A percentile compares a stretch with the other conserved stretches of the same genome.
Evolutionary conservation across 1,140 invertebrate genomes (phyloP).

Genomic region (Acromyrmex echinatior): DNA sequence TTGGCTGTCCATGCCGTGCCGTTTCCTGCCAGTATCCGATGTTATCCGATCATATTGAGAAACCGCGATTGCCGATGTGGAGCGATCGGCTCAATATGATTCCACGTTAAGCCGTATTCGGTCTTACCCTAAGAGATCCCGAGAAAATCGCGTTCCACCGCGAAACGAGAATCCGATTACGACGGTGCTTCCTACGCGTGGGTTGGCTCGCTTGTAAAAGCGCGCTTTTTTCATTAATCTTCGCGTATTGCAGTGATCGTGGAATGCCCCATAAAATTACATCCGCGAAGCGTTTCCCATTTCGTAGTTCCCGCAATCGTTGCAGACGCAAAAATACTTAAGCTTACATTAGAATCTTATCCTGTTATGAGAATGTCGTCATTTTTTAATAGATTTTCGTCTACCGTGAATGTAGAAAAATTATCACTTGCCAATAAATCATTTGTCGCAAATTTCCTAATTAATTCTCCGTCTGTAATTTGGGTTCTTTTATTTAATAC

Average conservation of each 20-base stretch:
- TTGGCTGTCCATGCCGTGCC: slow-evolving; percentile 75
- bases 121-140: slow-evolving; percentile 22
- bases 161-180: slow-evolving; percentile 1
- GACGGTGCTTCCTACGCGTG: not conserved
- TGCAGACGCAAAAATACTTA: not conserved
- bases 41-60: slow-evolving; percentile 76
- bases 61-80: slow-evolving; percentile 71
- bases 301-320: not conserved
- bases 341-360: not conserved
- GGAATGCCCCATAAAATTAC: slow-evolving; percentile 28
- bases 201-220: slow-evolving; percentile 51
- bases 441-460: not conserved
- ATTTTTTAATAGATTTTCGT: not conserved
- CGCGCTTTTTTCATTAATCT: slow-evolving; percentile 25
- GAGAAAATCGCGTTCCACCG: slow-evolving; percentile 16
- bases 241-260: not conserved
- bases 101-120: slow-evolving; percentile 74
- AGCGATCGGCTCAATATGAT: slow-evolving; percentile 75
- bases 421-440: not conserved
- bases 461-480: not conserved
- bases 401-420: not conserved
- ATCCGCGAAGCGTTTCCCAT: not conserved
- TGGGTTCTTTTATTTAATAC: no score
- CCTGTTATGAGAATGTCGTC: not conserved
- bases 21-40: slow-evolving; percentile 74